Evolutionary conservation across 2,888 invertebrate genomes (phyloP).

Genomic region (Urechis unicinctus): DNA sequence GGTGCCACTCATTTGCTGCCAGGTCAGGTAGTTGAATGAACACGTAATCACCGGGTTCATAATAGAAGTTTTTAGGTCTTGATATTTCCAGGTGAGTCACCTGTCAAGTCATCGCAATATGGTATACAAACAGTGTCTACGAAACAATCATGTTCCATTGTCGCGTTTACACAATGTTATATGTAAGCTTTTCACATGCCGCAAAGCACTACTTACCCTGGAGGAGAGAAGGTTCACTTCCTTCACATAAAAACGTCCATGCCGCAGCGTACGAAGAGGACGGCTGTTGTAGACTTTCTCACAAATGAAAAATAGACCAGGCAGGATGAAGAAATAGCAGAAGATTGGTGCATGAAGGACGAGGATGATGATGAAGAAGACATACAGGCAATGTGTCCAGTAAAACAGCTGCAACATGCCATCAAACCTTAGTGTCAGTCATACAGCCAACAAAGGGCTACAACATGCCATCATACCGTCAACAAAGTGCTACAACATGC

Average conservation of each 20-base stretch:
- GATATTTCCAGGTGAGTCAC: slow-evolving; percentile 81
- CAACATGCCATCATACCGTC: too few species aligned
- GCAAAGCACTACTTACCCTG: slow-evolving; percentile 57
- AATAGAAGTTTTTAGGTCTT: slow-evolving; percentile 77
- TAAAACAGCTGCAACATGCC: slow-evolving; percentile 71
- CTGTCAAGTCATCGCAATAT: too few species aligned
- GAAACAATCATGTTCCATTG: not conserved
- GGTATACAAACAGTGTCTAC: not conserved
- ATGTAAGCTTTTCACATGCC: not conserved
- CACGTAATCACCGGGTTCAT: slow-evolving; percentile 87
- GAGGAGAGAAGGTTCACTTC: slow-evolving; percentile 82
- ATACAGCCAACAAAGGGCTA: too few species aligned
- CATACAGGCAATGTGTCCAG: slow-evolving; percentile 81
- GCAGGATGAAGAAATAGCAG: slow-evolving; percentile 89
- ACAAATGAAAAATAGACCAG: slow-evolving; percentile 70
- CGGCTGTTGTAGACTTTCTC: slow-evolving; percentile 62
- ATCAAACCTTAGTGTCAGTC: not conserved
- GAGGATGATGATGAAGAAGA: slow-evolving; percentile 77
- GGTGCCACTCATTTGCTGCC: slow-evolving; percentile 93
- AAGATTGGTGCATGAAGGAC: slow-evolving; percentile 86
- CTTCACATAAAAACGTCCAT: slow-evolving; percentile 80
- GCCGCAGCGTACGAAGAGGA: slow-evolving; percentile 26
- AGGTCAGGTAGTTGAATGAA: slow-evolving; percentile 88
- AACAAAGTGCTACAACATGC: too few species aligned
- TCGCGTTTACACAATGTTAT: not conserved